A percentile compares a stretch with the other conserved stretches of the same genome.
Conservation (phyloP, 2,797 vertebrate species). For the Microhierax caerulescens region DNA sequence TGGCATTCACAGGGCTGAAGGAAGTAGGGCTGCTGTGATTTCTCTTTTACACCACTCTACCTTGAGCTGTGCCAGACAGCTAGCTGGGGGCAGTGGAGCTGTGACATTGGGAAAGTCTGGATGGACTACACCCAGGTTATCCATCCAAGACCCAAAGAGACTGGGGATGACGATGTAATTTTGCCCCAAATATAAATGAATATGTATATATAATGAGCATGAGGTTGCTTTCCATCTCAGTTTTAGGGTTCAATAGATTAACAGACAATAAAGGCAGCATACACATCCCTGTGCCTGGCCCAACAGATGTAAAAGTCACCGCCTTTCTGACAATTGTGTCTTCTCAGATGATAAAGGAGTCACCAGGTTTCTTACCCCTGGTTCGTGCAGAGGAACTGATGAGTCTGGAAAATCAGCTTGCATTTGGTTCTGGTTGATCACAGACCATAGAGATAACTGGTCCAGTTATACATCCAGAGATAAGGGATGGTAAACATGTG, state of each 20-base stretch:
- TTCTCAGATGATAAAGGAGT: background rate
- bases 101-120: background rate
- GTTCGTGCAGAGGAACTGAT: background rate
- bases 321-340: accelerated
- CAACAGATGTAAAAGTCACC: background rate
- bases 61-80: background rate
- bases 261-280: background rate
- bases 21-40: background rate
- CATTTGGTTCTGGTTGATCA: background rate
- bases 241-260: background rate
- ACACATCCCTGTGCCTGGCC: no score
- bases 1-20: background rate
- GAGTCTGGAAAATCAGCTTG: background rate
- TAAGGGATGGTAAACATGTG: background rate
- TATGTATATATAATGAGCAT: background rate
- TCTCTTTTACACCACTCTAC: background rate
- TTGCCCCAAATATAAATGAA: background rate
- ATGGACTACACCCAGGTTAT: background rate
- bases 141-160: background rate
- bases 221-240: background rate
- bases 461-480: no score
- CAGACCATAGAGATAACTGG: background rate
- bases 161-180: background rate
- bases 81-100: background rate
- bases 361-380: background rate